These are phyloP conservation scores for Pollicipes pollicipes DNA, from an alignment of 1,140 invertebrate species.

Conservation along the genomic window DNA sequence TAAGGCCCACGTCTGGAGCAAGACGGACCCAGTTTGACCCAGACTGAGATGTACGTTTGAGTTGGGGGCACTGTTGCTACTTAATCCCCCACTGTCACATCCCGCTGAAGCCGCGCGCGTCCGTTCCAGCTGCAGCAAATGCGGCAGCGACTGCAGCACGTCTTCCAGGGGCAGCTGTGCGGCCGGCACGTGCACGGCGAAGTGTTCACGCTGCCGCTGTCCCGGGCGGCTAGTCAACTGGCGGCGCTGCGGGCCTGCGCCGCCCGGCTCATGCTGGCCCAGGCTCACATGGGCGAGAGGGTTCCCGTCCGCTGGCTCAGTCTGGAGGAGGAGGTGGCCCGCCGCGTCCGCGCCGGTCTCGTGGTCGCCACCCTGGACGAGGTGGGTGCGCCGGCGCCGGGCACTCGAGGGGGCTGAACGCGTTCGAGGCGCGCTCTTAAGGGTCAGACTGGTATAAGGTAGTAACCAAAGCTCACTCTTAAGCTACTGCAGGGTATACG, in stretches of 20 bases:
- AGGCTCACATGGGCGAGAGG: background rate
- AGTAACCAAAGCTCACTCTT: too few species aligned
- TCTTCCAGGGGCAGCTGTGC: background rate
- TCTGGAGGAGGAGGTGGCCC: background rate
- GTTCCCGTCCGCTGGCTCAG: background rate
- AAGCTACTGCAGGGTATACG: too few species aligned
- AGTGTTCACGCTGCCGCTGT: background rate
- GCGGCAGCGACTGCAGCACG: background rate
- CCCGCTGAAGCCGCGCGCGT: background rate
- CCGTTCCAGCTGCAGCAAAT: background rate
- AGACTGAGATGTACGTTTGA: background rate
- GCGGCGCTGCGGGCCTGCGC: background rate
- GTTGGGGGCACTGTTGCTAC: background rate
- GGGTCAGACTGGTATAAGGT: too few species aligned
- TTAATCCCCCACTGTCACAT: background rate
- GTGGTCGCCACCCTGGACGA: background rate
- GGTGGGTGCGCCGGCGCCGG: too few species aligned
- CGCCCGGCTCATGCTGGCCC: background rate
- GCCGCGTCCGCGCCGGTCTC: background rate
- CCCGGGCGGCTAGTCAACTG: background rate
- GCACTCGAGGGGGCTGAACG: too few species aligned
- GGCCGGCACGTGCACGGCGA: background rate
- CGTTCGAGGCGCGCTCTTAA: too few species aligned
- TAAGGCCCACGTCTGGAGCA: background rate
- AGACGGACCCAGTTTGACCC: too few species aligned